phyloP scores from a whole-genome alignment of 1,140 invertebrate genomes.

The Drosophila cardini region DNA sequence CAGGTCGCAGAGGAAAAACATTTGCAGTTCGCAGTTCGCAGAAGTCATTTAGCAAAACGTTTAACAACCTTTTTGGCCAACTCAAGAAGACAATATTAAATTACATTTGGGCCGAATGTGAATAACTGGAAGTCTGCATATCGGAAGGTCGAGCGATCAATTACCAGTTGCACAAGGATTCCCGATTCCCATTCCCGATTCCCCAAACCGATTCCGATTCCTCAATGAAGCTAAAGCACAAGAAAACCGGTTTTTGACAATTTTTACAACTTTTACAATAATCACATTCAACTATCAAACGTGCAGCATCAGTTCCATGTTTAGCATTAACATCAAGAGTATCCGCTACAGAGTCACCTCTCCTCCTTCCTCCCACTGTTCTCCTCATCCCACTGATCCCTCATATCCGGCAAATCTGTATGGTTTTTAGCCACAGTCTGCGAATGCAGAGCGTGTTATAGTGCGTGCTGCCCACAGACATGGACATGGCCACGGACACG shows the following conservation, averaged over 20 bases:
- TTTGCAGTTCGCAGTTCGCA: constrained; percentile 60
- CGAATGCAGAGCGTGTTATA: constrained; percentile 39
- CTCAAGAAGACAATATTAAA: constrained; percentile 73
- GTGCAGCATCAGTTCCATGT: constrained; percentile 41
- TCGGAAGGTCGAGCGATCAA: constrained; percentile 53
- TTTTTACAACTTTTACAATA: constrained; percentile 54
- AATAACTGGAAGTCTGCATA: constrained; percentile 7
- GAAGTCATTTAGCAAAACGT: constrained; percentile 79
- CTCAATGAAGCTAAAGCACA: constrained; percentile 37
- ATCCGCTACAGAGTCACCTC: constrained; percentile 14
- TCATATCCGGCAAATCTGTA: constrained; percentile 8
- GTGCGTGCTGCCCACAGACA: constrained; percentile 68
- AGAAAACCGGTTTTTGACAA: constrained; percentile 2
- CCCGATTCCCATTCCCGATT: constrained; percentile 5
- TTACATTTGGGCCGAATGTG: constrained; percentile 56
- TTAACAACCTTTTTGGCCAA: constrained; percentile 72
- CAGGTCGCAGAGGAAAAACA: constrained; percentile 5
- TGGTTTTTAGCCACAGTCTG: not conserved
- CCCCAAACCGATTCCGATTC: constrained; percentile 37
- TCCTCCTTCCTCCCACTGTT: not conserved
- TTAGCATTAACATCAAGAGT: constrained; percentile 43
- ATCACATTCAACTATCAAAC: constrained; percentile 51
- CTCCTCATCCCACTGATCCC: no score
- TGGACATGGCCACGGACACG: constrained; percentile 55
- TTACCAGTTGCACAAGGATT: constrained; percentile 38